These are phyloP conservation scores for Boloria euphrosyne DNA, from an alignment of 2,888 invertebrate species.

Conservation along the genomic window DNA sequence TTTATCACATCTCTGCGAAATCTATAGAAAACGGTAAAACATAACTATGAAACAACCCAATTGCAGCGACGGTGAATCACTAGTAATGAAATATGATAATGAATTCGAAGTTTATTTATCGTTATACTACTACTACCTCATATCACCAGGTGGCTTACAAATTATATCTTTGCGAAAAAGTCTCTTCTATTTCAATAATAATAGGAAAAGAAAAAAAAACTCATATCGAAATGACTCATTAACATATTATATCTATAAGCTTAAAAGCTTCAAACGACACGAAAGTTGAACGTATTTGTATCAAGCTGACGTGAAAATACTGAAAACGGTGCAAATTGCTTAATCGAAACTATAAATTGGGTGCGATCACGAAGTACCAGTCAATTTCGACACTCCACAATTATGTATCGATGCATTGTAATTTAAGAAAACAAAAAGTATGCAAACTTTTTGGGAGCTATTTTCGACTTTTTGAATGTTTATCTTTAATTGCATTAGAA, in stretches of 20 bases:
- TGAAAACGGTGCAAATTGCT: slow-evolving; percentile 46
- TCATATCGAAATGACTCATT: not conserved
- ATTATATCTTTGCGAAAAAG: too few relatives aligned
- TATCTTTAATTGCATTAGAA: slow-evolving; percentile 3
- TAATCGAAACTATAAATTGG: slow-evolving; percentile 49
- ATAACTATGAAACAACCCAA: too few relatives aligned
- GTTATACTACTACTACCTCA: too few relatives aligned
- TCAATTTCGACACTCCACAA: slow-evolving; percentile 37
- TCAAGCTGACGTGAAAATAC: slow-evolving; percentile 32
- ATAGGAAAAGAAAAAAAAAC: too few relatives aligned
- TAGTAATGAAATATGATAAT: too few relatives aligned
- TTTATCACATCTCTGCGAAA: too few relatives aligned
- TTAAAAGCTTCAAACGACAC: slow-evolving; percentile 6
- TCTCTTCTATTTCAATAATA: too few relatives aligned
- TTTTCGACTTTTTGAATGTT: slow-evolving; percentile 15
- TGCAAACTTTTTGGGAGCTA: not conserved
- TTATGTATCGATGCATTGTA: slow-evolving; percentile 41
- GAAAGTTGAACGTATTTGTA: slow-evolving; percentile 16
- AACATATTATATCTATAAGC: not conserved
- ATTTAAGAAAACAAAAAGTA: slow-evolving; percentile 27
- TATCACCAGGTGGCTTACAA: too few relatives aligned
- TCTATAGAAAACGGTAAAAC: too few relatives aligned
- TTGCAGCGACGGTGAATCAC: too few relatives aligned
- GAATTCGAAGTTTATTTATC: too few relatives aligned
- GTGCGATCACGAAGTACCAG: slow-evolving; percentile 44